These are phyloP conservation scores for Armadillidium nasatum DNA, from an alignment of 1,140 invertebrate species.

Conservation along the genomic window DNA sequence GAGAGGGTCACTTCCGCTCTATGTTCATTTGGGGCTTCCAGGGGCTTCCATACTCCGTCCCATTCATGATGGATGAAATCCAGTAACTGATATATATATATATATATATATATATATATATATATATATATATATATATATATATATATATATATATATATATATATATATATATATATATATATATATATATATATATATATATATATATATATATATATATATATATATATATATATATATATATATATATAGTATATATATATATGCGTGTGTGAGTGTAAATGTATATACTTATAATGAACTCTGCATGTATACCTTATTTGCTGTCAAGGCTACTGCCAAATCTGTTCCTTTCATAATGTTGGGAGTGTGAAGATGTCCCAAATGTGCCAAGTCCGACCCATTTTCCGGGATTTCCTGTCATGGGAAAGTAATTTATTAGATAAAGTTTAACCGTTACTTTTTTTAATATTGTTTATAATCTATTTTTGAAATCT, in stretches of 20 bases:
- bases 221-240: no score
- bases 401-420: conserved; percentile 90
- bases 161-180: conserved; percentile 20
- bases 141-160: background rate
- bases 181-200: background rate
- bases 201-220: background rate
- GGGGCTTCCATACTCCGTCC: conserved; percentile 50
- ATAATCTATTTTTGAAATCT: no score
- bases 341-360: conserved; percentile 56
- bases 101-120: background rate
- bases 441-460: no score
- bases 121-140: background rate
- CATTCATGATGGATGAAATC: conserved; percentile 51
- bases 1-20: conserved; percentile 58
- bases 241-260: conserved; percentile 7
- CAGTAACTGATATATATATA: conserved; percentile 45
- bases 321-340: conserved; percentile 32
- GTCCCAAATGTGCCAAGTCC: conserved; percentile 71
- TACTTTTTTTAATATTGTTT: no score
- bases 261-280: background rate
- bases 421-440: conserved; percentile 50
- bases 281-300: background rate
- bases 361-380: conserved; percentile 64
- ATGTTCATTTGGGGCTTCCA: conserved; percentile 53
- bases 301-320: background rate